Evolutionary conservation across 2,113 vertebrate genomes (phyloP).

Genomic region (Procavia capensis): DNA sequence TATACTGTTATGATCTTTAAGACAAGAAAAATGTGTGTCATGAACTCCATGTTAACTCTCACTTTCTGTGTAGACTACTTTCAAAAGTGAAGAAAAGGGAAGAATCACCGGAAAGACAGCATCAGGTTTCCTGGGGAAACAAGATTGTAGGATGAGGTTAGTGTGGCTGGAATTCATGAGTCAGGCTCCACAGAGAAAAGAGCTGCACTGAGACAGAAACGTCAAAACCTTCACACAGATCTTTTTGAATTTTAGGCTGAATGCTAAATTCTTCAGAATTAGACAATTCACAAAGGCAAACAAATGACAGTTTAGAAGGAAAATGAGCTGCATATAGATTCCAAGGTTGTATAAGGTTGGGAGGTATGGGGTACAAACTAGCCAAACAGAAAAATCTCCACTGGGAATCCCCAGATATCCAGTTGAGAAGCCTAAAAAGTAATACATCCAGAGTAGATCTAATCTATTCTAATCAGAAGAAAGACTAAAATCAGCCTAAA

Average conservation of each 20-base stretch:
- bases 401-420: neutral
- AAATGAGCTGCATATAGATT: neutral
- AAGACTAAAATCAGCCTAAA: neutral
- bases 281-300: neutral
- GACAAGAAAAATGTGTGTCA: neutral
- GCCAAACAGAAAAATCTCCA: neutral
- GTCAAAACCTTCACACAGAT: neutral
- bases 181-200: neutral
- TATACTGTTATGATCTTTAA: neutral
- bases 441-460: neutral
- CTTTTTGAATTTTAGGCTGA: neutral
- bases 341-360: neutral
- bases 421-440: neutral
- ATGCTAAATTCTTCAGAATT: neutral
- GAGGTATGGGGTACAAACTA: neutral
- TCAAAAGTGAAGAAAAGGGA: neutral
- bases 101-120: neutral
- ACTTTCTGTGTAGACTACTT: neutral
- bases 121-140: neutral
- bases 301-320: neutral
- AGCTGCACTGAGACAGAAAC: neutral
- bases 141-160: neutral
- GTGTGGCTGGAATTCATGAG: neutral
- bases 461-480: neutral
- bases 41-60: neutral